Base-by-base conservation (phyloP, 2,888 invertebrate genomes). In the Pseudolycoriella hygida region DNA sequence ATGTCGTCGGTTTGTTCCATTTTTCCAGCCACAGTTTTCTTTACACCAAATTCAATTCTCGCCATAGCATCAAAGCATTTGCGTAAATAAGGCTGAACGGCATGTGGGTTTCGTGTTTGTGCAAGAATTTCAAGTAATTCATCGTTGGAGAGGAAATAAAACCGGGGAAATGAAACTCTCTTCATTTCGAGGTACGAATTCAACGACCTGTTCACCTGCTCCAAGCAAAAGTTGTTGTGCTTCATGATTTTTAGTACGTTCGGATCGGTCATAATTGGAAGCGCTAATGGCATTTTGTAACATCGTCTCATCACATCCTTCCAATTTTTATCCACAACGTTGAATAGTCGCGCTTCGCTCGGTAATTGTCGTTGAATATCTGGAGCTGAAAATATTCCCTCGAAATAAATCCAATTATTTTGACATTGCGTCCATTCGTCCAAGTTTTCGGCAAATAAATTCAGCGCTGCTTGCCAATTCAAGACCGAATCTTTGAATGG, bases 281-380 rank as follows among this genome's bases (percentile, higher is more conserved):
- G 72, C 0, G 89, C 90, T 30, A 86, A 60, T 0, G 89, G 79
- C 50, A 80, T 77, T 68, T 86, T 87, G 25, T 80, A 77, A 2
- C 85, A 75, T 58, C 76, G 76, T 44, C 87, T 72, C 79, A 90
- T 87, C 25, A 86, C 77, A 50, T 87, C 87, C 59, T 89, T 89
- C 76, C 86, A 92, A 1, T 83, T 83, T 58, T 87, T 90, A 59
- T 93, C 90, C 0, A 92, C 90, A 44, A 77, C 70, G 3, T 73
- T 72, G 60, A 93, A 94, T 57, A 90, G 73, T 56, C 84, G 80
- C 0, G 90, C 85, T 61, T 94, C 93, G 53, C 80, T 77, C 0
- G 93, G 93, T 58, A 94, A 67, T 59, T 93, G 93, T 12, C 89
- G 75, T 60, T 92, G 88, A 54, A 94, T 94, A 58, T 93, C 93